Evolutionary conservation across 2,888 invertebrate species (phyloP).

Genomic region (Drosophila tanythrix): DNA sequence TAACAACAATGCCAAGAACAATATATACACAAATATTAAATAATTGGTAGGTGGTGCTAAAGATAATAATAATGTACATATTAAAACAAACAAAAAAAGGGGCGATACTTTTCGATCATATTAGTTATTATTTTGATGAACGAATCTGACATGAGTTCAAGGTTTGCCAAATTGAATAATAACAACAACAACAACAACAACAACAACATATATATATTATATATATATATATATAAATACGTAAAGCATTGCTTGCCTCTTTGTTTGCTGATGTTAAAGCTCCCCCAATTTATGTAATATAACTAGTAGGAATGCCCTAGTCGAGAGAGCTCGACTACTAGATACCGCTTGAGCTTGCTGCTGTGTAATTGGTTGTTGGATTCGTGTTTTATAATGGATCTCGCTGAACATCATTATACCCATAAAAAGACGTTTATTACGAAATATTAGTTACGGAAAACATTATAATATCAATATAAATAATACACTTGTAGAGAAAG

Average conservation of each 20-base stretch:
- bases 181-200: constrained; percentile 7
- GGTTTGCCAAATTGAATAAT: constrained; percentile 14
- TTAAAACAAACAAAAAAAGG: background rate
- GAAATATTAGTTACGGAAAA: background rate
- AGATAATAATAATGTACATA: constrained; percentile 7
- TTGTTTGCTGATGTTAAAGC: background rate
- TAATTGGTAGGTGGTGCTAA: background rate
- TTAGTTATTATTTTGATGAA: constrained; percentile 17
- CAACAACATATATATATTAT: constrained; percentile 1
- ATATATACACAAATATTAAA: background rate
- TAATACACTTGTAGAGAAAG: background rate
- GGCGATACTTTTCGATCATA: constrained; percentile 8
- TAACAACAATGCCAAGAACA: background rate
- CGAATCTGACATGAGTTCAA: constrained; percentile 28
- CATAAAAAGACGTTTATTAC: background rate
- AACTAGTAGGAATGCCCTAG: background rate
- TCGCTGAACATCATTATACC: background rate
- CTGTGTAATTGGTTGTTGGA: background rate
- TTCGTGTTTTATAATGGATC: background rate
- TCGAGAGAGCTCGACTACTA: background rate
- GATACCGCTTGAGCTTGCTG: background rate
- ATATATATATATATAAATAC: background rate
- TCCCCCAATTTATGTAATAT: background rate
- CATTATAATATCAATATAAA: background rate
- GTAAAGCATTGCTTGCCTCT: background rate